Evolutionary conservation across 1,140 invertebrate genomes (phyloP), one percentile per base, ranked within the genome.

Genomic region (Papilio polytes): DNA sequence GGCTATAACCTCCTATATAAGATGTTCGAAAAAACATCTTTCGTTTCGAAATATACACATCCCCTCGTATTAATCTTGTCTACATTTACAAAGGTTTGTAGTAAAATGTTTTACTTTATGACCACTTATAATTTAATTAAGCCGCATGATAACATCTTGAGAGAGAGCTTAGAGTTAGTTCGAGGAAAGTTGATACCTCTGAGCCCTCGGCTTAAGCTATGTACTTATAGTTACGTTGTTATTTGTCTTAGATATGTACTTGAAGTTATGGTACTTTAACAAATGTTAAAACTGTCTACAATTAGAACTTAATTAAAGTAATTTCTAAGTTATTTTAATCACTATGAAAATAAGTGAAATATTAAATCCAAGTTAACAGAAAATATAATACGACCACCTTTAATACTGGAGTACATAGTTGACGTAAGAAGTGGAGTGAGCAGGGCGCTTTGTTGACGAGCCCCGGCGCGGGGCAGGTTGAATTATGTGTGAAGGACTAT

Each of bases 161-260:
- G 63, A 70, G 26, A 31, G 13, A 31, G 63, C 63, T 70, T 70
- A 70, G 1, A 70, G 63, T 70, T 70, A 70, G 26, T 70, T 70
- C 12, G 63, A 31, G 26, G 63, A 31, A 36, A 70, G 63, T 70
- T 70, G 22, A 70, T 36, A 70, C 12, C 12, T 13, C 22, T 18
- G 26, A 70, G 63, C 63, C 3, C 26, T 36, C 22, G 13, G 22
- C 63, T 70, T 36, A 31, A 41, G 63, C 13, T 18, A 12, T 31
- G 18, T 22, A 6, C 10, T 63, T 63, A 1, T 13, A 70, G 59
- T 70, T 15, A 18, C 26, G 20, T 9, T 36, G 12, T 31, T 70
- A 31, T 15, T 31, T 26, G 8, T 0, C 20, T 63, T 26, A 63
- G 20, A 26, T 22, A 63, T 66, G 2, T 66, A 12, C 3, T 31